Conservation (phyloP, 2,888 invertebrate genomes). For the Euproctis similis region DNA sequence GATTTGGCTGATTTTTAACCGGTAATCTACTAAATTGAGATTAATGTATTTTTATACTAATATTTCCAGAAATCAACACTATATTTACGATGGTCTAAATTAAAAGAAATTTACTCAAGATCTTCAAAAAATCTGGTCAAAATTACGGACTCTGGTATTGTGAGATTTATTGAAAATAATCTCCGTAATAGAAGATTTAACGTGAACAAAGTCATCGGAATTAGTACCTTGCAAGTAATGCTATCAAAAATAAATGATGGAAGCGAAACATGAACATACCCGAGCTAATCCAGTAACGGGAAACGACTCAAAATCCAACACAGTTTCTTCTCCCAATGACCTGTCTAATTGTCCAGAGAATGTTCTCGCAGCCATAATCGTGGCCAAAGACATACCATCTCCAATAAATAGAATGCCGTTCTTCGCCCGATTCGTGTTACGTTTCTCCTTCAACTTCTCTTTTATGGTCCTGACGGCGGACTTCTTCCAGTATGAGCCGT, state of each 20-base stretch:
- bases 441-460: constrained; percentile 37
- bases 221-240: too few species aligned
- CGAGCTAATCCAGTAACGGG: constrained; percentile 80
- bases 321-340: constrained; percentile 77
- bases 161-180: too few species aligned
- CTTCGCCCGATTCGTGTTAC: constrained; percentile 73
- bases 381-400: constrained; percentile 87
- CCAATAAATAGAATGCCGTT: constrained; percentile 79
- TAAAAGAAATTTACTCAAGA: too few species aligned
- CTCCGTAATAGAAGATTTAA: too few species aligned
- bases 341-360: constrained; percentile 78
- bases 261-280: constrained; percentile 52
- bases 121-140: too few species aligned
- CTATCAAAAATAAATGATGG: not conserved
- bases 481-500: constrained; percentile 56
- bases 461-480: constrained; percentile 43
- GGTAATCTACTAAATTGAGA: too few species aligned
- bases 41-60: too few species aligned
- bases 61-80: too few species aligned
- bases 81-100: too few species aligned
- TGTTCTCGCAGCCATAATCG: constrained; percentile 82
- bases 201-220: too few species aligned
- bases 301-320: constrained; percentile 81
- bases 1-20: too few species aligned
- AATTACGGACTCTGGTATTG: too few species aligned